Base-by-base conservation (phyloP, 2,113 vertebrate species). In the Spea multiplicata region DNA sequence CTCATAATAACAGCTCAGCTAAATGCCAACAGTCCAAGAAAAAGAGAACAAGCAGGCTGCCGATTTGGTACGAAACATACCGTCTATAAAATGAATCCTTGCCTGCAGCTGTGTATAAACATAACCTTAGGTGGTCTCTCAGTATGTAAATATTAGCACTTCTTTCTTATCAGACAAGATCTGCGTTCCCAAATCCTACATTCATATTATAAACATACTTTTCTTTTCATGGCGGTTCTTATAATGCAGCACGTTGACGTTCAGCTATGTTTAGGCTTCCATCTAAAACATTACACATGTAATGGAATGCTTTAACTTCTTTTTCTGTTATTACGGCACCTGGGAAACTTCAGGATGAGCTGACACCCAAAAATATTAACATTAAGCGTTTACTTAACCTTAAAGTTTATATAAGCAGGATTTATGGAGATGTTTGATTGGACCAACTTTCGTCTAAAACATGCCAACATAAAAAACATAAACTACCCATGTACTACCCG, bases 131-230 rank as follows among this genome's bases (percentile, higher is more conserved):
- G 76, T 79, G 69, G 69, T 79, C 76, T 57, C 52, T 7, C 44
- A 3, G 14, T 79, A 79, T 79, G 70, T 79, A 79, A 79, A 79
- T 73, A 79, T 79, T 72, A 66, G 67, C 68, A 65, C 17, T 44
- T 50, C 53, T 72, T 71, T 71, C 59, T 78, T 66, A 71, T 71
- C 70, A 55, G 13, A 48, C 44, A 53, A 72, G 76, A 66, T 30
- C 69, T 55, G 61, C 8, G 55, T 57, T 79, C 45, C 14, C 47
- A 48, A 61, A 55, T 57, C 59, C 17, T 71, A 45, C 48, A 71
- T 47, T 65, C 10, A 16, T 66, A 72, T 72, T 78, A 30, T 78
- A 78, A 78, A 72, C 61, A 72, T 71, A 44, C 48, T 44, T 50
- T 65, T 12, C 44, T 13, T 9, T 74, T 74, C 48, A 74, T 65